Evolutionary conservation across 2,888 invertebrate genomes (phyloP), one percentile per base, ranked within the genome.

Genomic region (Heliconius hortense): DNA sequence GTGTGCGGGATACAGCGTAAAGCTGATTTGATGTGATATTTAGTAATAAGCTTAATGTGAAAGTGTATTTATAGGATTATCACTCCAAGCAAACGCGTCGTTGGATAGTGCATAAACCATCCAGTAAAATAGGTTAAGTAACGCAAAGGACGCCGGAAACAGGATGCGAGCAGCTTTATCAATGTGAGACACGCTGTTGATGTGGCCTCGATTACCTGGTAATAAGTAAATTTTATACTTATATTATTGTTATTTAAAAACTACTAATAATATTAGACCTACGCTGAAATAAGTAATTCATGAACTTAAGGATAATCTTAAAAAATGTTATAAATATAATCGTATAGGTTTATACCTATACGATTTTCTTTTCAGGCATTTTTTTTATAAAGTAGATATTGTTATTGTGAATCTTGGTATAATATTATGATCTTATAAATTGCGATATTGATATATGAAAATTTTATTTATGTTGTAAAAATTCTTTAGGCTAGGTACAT

Each of bases 121-220:
- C 98, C 98, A 99, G 89, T 99, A 99, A 85, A 97, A 96, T 73
- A 98, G 91, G 88, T 98, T 98, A 79, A 98, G 96, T 0, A 97
- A 89, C 0, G 96, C 96, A 86, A 98, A 98, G 0, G 97, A 97
- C 18, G 97, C 96, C 4, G 98, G 98, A 86, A 98, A 97, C 69
- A 97, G 92, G 69, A 97, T 92, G 69, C 98, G 94, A 0, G 98
- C 97, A 0, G 97, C 96, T 82, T 96, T 95, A 90, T 98, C 98
- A 83, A 98, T 98, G 85, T 96, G 94, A 0, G 97, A 98, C 10
- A 98, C 98, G 87, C 97, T 98, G 91, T 98, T 98, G 79, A 97
- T 96, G 85, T 97, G 96, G 56, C 96, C 95, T 69, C 88, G 86
- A 68, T 85, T 90, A 64, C 95, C 95, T 95, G 88, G 10, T 85